These are phyloP conservation scores for Smittia aterrima DNA, from an alignment of 2,888 invertebrate genomes.

Conservation along the genomic window DNA sequence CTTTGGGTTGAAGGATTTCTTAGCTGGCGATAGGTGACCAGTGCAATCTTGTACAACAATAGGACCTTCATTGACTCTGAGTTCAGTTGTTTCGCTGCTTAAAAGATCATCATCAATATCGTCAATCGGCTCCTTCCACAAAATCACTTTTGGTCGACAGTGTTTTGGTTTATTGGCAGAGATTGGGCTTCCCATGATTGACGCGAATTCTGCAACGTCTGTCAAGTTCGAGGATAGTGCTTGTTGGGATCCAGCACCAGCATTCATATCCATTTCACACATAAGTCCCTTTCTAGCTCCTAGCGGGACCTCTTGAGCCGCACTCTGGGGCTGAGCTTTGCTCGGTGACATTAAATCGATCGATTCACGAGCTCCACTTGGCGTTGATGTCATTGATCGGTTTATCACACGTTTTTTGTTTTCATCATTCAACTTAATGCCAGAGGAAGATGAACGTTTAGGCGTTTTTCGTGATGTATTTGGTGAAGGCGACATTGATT, in stretches of 20 bases:
- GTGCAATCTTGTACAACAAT: not conserved
- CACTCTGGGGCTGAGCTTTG: too few species aligned
- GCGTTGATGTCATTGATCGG: constrained; percentile 3
- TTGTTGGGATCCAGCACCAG: constrained; percentile 44
- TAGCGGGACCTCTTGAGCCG: too few species aligned
- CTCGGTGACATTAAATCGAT: constrained; percentile 17
- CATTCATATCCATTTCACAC: constrained; percentile 48
- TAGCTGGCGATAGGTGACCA: constrained; percentile 8
- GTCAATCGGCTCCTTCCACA: constrained; percentile 48
- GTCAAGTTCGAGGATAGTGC: not conserved
- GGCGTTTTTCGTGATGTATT: constrained; percentile 49
- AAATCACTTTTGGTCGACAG: constrained; percentile 47
- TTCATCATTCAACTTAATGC: constrained; percentile 52
- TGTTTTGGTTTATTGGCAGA: constrained; percentile 48
- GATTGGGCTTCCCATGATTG: constrained; percentile 42
- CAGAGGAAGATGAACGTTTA: constrained; percentile 40
- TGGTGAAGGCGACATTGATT: constrained; percentile 19
- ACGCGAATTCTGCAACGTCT: not conserved
- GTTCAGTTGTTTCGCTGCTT: constrained; percentile 34
- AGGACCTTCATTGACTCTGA: not conserved
- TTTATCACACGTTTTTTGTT: constrained; percentile 45
- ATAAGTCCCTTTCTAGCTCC: constrained; percentile 52
- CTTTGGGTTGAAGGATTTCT: constrained; percentile 53
- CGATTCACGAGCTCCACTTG: constrained; percentile 2
- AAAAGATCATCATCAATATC: constrained; percentile 52